phyloP scores from a whole-genome alignment of 1,140 invertebrate species.

The Camponotus pennsylvanicus region DNA sequence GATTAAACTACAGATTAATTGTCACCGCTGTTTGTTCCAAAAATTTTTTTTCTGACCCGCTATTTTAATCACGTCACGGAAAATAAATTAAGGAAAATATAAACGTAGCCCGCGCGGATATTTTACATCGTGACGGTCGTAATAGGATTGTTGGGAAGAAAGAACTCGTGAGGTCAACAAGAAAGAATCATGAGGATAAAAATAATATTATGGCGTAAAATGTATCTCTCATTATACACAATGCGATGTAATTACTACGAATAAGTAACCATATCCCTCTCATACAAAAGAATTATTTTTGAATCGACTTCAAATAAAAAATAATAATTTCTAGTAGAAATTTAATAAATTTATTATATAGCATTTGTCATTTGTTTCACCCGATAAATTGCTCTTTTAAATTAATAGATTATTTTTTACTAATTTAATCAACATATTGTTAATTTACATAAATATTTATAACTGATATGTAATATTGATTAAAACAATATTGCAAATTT shows the following conservation, averaged over 20 bases:
- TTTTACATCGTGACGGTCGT: conserved; percentile 22
- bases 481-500: background rate
- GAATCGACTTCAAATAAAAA: background rate
- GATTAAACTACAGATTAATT: conserved; percentile 49
- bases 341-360: too few species aligned
- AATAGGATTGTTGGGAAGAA: conserved; percentile 35
- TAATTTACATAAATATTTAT: background rate
- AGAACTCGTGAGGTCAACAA: conserved; percentile 7
- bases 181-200: conserved; percentile 29
- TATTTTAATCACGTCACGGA: conserved; percentile 44
- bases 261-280: conserved; percentile 30
- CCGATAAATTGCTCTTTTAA: background rate
- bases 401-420: background rate
- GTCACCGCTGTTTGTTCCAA: conserved; percentile 24
- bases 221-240: conserved; percentile 39
- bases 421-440: background rate
- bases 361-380: background rate
- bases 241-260: conserved; percentile 38
- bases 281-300: conserved; percentile 9
- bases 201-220: conserved; percentile 1
- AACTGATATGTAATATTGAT: background rate
- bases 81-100: conserved; percentile 53
- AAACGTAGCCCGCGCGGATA: background rate
- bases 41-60: background rate
- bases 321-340: background rate